Evolutionary conservation across 1,140 invertebrate species (phyloP).

Genomic region (Fopius arisanus): DNA sequence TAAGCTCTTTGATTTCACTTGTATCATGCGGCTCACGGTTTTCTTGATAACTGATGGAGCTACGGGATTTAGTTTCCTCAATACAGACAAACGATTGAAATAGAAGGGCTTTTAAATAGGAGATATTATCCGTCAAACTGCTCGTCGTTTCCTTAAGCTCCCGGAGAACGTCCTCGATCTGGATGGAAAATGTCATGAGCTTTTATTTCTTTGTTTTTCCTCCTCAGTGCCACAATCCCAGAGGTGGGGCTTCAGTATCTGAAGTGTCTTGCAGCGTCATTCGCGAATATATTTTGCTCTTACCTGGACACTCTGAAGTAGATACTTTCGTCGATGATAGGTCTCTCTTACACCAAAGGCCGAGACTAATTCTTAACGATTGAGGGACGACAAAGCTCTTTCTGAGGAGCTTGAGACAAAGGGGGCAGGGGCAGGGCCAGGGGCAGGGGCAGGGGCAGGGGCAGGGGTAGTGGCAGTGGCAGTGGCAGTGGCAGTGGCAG

Average conservation of each 20-base stretch:
- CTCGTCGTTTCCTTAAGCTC: slow-evolving; percentile 63
- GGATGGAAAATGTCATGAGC: slow-evolving; percentile 53
- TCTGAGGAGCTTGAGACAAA: too few relatives aligned
- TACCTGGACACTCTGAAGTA: slow-evolving; percentile 52
- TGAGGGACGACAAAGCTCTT: too few relatives aligned
- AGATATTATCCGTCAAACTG: slow-evolving; percentile 54
- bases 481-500: too few relatives aligned
- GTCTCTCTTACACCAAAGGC: too few relatives aligned
- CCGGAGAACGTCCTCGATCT: slow-evolving; percentile 59
- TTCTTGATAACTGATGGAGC: slow-evolving; percentile 40
- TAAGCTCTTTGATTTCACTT: slow-evolving; percentile 54
- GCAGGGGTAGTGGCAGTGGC: too few relatives aligned
- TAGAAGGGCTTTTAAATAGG: slow-evolving; percentile 55
- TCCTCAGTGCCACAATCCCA: slow-evolving; percentile 60
- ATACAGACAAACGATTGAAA: slow-evolving; percentile 63
- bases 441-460: too few relatives aligned
- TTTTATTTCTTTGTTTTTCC: slow-evolving; percentile 62
- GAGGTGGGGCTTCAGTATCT: slow-evolving; percentile 41
- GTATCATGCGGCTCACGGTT: slow-evolving; percentile 47
- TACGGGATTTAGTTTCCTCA: slow-evolving; percentile 62
- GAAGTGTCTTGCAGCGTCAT: slow-evolving; percentile 63
- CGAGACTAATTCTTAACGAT: too few relatives aligned
- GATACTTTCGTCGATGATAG: slow-evolving; percentile 39
- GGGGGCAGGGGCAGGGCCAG: too few relatives aligned
- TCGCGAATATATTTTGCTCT: slow-evolving; percentile 63